These are phyloP conservation scores for Spodoptera littoralis DNA, from an alignment of 2,888 invertebrate species.

Conservation along the genomic window DNA sequence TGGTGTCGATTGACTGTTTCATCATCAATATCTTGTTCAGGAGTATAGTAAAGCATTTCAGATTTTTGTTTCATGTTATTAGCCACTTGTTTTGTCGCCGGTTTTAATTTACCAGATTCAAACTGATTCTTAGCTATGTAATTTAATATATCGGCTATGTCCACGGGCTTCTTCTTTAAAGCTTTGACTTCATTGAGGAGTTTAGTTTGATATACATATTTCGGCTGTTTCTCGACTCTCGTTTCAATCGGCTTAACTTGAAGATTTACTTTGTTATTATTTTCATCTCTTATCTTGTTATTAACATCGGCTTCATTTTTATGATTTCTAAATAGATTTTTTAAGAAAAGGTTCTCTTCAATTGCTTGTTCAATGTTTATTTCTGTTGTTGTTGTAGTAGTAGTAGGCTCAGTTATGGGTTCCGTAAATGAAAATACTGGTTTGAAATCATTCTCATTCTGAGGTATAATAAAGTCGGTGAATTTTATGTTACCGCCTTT, in stretches of 20 bases:
- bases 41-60: constrained; percentile 63
- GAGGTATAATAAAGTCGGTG: constrained; percentile 61
- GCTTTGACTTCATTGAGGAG: constrained; percentile 69
- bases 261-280: constrained; percentile 44
- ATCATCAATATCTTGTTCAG: constrained; percentile 56
- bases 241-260: constrained; percentile 59
- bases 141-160: constrained; percentile 77
- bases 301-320: constrained; percentile 53
- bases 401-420: constrained; percentile 43
- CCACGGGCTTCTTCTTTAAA: constrained; percentile 70
- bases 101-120: constrained; percentile 77
- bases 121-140: constrained; percentile 80
- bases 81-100: constrained; percentile 64
- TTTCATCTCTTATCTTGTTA: constrained; percentile 56
- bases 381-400: constrained; percentile 61
- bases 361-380: constrained; percentile 66
- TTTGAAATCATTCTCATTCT: constrained; percentile 64
- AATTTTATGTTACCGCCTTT: constrained; percentile 54
- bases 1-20: constrained; percentile 56
- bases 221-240: constrained; percentile 69
- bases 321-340: constrained; percentile 69
- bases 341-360: constrained; percentile 78
- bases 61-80: constrained; percentile 64
- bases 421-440: constrained; percentile 59
- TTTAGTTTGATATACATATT: constrained; percentile 68